These are phyloP conservation scores for Folsomia candida DNA, from an alignment of 2,888 invertebrate genomes.

Conservation along the genomic window DNA sequence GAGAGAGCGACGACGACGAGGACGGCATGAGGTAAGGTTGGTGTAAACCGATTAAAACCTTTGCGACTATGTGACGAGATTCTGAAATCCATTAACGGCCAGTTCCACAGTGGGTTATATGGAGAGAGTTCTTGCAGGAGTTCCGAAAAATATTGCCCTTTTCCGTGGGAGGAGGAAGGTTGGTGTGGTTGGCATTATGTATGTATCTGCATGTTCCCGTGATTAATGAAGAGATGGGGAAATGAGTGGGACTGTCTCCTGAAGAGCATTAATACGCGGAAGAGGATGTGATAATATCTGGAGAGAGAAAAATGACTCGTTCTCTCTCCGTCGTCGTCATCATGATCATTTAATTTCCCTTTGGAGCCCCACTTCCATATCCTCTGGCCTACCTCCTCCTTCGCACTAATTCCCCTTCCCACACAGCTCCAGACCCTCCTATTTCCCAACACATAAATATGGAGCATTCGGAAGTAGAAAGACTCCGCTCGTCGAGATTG, in stretches of 20 bases:
- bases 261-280: background rate
- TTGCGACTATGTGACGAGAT: too few relatives aligned
- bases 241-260: background rate
- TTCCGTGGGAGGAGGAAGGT: too few relatives aligned
- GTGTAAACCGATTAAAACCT: too few relatives aligned
- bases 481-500: background rate
- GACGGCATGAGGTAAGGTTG: too few relatives aligned
- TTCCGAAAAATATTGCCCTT: background rate
- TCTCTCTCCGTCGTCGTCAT: constrained; percentile 13
- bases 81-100: too few relatives aligned
- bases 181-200: too few relatives aligned
- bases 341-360: constrained; percentile 31
- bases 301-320: constrained; percentile 20
- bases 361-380: constrained; percentile 14
- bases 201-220: too few relatives aligned
- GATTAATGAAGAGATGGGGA: background rate
- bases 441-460: too few relatives aligned
- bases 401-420: constrained; percentile 8
- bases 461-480: too few relatives aligned
- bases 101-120: too few relatives aligned
- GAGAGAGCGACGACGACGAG: too few relatives aligned
- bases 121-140: background rate
- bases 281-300: constrained; percentile 19
- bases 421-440: background rate
- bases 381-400: constrained; percentile 3